Evolutionary conservation across 1,140 invertebrate species (phyloP).

Genomic region (Heliconius congener): DNA sequence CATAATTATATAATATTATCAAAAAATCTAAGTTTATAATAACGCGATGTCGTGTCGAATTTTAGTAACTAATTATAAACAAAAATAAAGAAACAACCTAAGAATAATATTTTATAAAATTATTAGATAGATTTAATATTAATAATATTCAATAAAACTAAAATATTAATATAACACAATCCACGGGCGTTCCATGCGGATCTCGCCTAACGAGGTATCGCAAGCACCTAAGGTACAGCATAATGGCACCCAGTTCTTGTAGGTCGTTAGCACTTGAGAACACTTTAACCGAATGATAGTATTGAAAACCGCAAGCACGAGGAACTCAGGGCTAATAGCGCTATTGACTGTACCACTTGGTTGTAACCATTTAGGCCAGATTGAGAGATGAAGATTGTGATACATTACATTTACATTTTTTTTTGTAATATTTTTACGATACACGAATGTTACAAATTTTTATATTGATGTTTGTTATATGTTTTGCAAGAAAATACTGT

Average conservation of each 20-base stretch:
- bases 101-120: not conserved
- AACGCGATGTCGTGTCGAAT: not conserved
- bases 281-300: constrained; percentile 29
- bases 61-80: not conserved
- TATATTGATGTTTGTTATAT: not conserved
- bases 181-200: constrained; percentile 5
- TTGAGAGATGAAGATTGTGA: constrained; percentile 11
- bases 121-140: not conserved
- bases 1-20: not conserved
- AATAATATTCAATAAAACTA: not conserved
- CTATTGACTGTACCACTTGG: constrained; percentile 18
- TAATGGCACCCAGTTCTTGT: constrained; percentile 29
- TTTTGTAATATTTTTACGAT: constrained; percentile 5
- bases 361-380: constrained; percentile 14
- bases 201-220: constrained; percentile 24
- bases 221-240: not conserved
- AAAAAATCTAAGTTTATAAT: not conserved
- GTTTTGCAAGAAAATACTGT: not conserved
- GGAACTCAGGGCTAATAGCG: constrained; percentile 31
- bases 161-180: constrained; percentile 11
- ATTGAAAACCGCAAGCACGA: constrained; percentile 39
- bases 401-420: not conserved
- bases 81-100: not conserved
- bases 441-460: not conserved
- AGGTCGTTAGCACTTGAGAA: constrained; percentile 38